Base-by-base conservation (phyloP, 2,113 vertebrate species). In the Dicrurus megarhynchus region DNA sequence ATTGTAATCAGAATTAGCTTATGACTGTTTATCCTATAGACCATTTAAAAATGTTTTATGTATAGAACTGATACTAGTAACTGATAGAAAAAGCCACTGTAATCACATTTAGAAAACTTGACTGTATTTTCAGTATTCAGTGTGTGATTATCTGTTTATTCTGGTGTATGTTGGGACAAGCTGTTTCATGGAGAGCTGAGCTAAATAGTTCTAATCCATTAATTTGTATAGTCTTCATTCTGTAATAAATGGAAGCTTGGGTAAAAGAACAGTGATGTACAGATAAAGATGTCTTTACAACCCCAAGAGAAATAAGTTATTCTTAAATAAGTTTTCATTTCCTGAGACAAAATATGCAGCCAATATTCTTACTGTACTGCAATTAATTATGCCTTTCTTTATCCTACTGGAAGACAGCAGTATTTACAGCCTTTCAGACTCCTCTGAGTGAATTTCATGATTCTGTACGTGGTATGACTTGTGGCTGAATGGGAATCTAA, bases 1-100 rank as follows among this genome's bases (percentile, higher is more conserved):
- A 95, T 84, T 97, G 97, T 95, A 97, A 97, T 97, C 81, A 97
- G 97, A 98, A 98, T 97, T 97, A 97, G 94, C 97, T 95, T 96
- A 97, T 93, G 93, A 79, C 82, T 97, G 85, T 98, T 98, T 97
- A 97, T 96, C 81, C 78, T 97, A 86, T 63, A 65, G 94, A 96
- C 87, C 73, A 88, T 92, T 94, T 55, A 9, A 91, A 94, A 73
- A 68, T 84, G 22, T 70, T 96, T 96, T 84, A 81, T 92, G 41
- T 89, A 61, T 92, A 89, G 83, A 90, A 95, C 42, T 88, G 69
- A 80, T 96, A 91, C 42, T 82, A 92, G 84, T 88, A 94, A 95
- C 81, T 76, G 68, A 92, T 86, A 96, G 71, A 95, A 93, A 92
- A 26, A 84, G 41, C 23, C 52, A 27, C 39, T 53, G 24, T 32